Conservation (phyloP, 2,113 vertebrate species). For the Recurvirostra avosetta region DNA sequence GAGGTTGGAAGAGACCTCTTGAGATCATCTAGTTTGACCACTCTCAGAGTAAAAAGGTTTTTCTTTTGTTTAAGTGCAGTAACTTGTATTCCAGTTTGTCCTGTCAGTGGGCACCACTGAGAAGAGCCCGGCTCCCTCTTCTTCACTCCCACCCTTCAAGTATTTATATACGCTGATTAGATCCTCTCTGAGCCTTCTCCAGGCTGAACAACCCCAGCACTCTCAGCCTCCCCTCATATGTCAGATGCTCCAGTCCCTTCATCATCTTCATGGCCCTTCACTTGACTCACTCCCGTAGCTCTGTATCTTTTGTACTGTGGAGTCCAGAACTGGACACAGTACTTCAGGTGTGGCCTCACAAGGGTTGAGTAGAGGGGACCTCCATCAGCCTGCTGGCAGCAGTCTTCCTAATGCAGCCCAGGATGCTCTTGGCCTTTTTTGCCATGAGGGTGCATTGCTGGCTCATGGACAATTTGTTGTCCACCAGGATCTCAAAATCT, state of each 20-base stretch:
- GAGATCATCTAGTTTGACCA: background rate
- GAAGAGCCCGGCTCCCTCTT: background rate
- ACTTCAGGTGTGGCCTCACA: background rate
- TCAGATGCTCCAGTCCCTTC: background rate
- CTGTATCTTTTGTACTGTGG: background rate
- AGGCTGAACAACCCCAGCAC: background rate
- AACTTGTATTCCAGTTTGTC: background rate
- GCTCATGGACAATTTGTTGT: background rate
- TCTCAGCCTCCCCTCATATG: background rate
- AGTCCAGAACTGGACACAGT: background rate
- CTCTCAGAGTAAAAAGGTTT: background rate
- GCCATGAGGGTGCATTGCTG: background rate
- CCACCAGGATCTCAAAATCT: background rate
- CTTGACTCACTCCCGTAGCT: background rate
- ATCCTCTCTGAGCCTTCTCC: background rate
- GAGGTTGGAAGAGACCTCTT: background rate
- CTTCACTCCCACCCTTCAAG: background rate
- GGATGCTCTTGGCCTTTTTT: background rate
- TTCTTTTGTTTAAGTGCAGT: background rate
- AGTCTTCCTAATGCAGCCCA: background rate
- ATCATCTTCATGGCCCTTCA: background rate
- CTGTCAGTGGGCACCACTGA: background rate
- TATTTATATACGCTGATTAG: background rate
- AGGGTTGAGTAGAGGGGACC: background rate
- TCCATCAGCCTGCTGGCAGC: background rate